These are phyloP conservation scores for Brachionus koreanus DNA, from an alignment of 1,140 invertebrate species.

Conservation along the genomic window DNA sequence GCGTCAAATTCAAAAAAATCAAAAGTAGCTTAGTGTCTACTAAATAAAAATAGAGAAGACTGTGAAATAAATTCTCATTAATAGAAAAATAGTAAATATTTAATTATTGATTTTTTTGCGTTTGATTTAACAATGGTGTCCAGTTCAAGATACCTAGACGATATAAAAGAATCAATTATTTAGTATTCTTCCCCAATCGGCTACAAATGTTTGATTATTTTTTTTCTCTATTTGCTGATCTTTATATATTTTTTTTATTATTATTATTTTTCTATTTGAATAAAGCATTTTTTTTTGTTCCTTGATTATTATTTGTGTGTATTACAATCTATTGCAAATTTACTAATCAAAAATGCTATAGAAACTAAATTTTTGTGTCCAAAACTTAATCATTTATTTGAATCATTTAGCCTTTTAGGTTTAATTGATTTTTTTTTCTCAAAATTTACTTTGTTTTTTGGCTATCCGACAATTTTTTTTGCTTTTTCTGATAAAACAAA, in stretches of 20 bases:
- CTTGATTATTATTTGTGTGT: background rate
- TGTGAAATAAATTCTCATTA: background rate
- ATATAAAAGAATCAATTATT: background rate
- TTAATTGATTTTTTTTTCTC: background rate
- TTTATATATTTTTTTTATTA: background rate
- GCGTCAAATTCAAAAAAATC: background rate
- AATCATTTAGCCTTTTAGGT: background rate
- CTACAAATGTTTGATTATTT: background rate
- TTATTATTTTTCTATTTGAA: background rate
- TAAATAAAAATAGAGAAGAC: background rate
- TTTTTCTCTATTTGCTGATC: background rate
- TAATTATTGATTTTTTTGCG: background rate
- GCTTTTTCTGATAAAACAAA: background rate
- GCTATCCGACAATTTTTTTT: background rate
- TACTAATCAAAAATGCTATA: conserved; percentile 4
- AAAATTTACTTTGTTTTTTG: background rate
- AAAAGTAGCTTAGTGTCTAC: background rate
- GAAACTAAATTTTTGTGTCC: conserved; percentile 15
- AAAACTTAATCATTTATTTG: background rate
- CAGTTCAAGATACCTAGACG: background rate
- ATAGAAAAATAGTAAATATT: background rate
- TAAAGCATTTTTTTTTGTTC: background rate
- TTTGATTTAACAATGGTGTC: background rate
- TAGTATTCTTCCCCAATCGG: background rate
- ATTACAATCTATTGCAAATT: conserved; percentile 5